Base-by-base conservation (phyloP, 2,888 invertebrate species). In the Nymphalis c-album region DNA sequence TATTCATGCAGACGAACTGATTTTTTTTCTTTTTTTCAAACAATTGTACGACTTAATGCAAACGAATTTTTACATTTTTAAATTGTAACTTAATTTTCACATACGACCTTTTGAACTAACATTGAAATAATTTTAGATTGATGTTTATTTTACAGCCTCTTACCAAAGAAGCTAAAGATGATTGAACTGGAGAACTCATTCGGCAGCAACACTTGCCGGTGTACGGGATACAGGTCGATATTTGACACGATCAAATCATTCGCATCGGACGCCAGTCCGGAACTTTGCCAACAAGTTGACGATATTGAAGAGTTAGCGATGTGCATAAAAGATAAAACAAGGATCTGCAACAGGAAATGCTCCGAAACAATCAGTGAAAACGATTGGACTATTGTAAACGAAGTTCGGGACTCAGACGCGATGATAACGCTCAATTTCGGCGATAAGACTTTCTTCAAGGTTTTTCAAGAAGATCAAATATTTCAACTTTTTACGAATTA, bases 211-310 rank as follows among this genome's bases (percentile, higher is more conserved):
- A 95, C 96, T 6, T 97, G 97, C 73, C 93, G 97, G 10, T 97
- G 96, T 78, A 97, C 96, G 0, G 96, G 96, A 0, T 96, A 95
- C 80, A 90, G 96, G 0, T 94, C 96, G 0, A 96, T 97, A 69
- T 79, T 96, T 69, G 96, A 96, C 78, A 94, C 96, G 1, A 95
- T 96, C 84, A 96, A 96, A 80, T 94, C 95, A 0, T 94, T 95
- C 73, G 95, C 95, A 0, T 82, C 81, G 0, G 95, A 95, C 77
- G 93, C 94, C 7, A 86, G 93, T 7, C 88, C 93, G n/a, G 79
- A 90, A 61, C 82, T 94, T 10, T 85, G 85, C 1, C 85, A 93
- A 26, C 79, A 73, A 71, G 88, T 94, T 46, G 82, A 80, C 0
- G 95, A 91, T n/a, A 91, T 92, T 13, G 92, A 92, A 77, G 90